Evolutionary conservation across 2,888 invertebrate species (phyloP).

Genomic region (Hirudinaria manillensis): DNA sequence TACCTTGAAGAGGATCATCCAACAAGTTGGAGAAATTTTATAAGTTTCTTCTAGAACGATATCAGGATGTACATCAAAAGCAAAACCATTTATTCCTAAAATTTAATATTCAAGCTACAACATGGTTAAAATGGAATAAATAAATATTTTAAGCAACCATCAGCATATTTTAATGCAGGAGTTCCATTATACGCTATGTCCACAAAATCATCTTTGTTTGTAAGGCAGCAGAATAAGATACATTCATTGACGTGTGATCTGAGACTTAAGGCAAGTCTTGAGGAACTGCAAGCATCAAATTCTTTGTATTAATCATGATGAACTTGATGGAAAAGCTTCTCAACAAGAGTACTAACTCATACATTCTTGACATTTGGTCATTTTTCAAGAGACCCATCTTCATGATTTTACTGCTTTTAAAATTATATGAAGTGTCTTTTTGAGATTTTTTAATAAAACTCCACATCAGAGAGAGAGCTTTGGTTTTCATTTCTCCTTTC

Average conservation of each 20-base stretch:
- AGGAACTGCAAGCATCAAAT: background rate
- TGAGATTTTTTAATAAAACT: background rate
- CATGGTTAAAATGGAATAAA: no score
- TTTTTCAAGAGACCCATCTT: slow-evolving; percentile 10
- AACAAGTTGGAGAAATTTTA: background rate
- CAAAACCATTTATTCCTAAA: background rate
- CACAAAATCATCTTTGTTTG: slow-evolving; percentile 8
- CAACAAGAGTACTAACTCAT: background rate
- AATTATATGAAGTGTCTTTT: background rate
- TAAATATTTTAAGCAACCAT: no score
- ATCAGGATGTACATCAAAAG: slow-evolving; percentile 12
- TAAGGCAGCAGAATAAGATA: background rate
- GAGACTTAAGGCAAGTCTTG: background rate
- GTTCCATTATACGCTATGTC: background rate
- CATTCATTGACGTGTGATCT: background rate
- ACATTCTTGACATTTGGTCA: background rate
- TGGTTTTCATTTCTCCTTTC: slow-evolving; percentile 8
- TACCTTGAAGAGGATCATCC: slow-evolving; percentile 10
- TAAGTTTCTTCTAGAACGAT: background rate
- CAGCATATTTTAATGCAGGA: background rate
- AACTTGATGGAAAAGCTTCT: background rate
- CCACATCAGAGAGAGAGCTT: background rate
- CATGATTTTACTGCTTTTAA: background rate
- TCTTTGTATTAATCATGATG: no score
- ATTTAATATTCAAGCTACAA: no score